These are phyloP conservation scores for Pegoplata infirma DNA, from an alignment of 2,888 invertebrate genomes.

Conservation along the genomic window DNA sequence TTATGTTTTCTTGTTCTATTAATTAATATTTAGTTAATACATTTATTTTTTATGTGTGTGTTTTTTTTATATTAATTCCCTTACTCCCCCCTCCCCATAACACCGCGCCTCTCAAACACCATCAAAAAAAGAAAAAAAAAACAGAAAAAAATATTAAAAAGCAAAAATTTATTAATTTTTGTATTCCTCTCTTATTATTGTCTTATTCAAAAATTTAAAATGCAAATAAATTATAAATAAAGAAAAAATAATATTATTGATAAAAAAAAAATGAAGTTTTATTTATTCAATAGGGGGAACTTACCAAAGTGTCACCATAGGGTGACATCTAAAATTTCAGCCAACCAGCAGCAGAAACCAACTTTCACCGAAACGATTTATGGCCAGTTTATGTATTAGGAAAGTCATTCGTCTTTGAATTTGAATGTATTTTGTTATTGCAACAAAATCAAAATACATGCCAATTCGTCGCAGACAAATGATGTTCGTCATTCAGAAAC, in stretches of 20 bases:
- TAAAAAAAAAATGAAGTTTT: background rate
- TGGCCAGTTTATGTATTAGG: no score
- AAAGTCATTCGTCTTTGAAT: no score
- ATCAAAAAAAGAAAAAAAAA: background rate
- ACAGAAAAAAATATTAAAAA: conserved; percentile 17
- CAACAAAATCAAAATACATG: no score
- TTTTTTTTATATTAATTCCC: conserved; percentile 25
- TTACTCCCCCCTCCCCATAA: background rate
- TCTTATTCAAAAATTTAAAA: conserved; percentile 41
- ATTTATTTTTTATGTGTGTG: conserved; percentile 2
- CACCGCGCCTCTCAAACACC: background rate
- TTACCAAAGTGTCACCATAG: no score
- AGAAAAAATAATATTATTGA: conserved; percentile 47
- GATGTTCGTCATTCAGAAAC: no score
- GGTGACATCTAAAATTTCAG: no score
- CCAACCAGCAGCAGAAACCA: no score
- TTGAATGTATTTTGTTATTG: no score
- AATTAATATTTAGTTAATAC: conserved; percentile 33
- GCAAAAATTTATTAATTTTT: conserved; percentile 25
- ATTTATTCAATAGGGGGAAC: no score
- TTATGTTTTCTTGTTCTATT: conserved; percentile 43
- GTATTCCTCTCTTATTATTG: conserved; percentile 48
- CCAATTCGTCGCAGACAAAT: no score
- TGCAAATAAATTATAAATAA: conserved; percentile 52
- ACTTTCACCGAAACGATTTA: no score